Conservation (phyloP, 2,888 invertebrate species). For the Stenchaetothrips biformis region DNA sequence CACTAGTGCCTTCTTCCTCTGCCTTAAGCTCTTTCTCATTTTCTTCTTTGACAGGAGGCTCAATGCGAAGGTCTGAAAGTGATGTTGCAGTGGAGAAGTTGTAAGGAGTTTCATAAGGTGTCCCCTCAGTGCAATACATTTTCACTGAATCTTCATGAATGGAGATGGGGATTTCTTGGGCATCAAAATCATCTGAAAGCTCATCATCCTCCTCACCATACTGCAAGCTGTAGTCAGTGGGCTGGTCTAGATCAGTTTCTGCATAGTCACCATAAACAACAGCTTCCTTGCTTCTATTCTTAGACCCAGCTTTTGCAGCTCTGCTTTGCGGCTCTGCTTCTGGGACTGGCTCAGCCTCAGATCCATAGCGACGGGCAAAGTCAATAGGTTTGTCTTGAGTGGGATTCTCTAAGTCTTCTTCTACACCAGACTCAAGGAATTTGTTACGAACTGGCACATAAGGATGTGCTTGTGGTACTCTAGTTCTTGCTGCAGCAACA, state of each 20-base stretch:
- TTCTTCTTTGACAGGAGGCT: conserved; percentile 50
- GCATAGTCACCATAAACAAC: conserved; percentile 62
- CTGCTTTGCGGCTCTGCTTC: not conserved
- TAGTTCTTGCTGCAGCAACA: not conserved
- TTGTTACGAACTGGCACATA: not conserved
- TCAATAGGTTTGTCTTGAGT: not conserved
- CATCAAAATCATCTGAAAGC: not conserved
- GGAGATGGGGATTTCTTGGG: conserved; percentile 38
- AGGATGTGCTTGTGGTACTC: not conserved
- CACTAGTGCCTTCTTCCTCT: not conserved
- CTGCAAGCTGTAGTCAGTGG: conserved; percentile 84
- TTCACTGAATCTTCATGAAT: conserved; percentile 77
- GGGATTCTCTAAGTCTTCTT: conserved; percentile 16
- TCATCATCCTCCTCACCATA: conserved; percentile 70
- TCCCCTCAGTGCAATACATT: conserved; percentile 89
- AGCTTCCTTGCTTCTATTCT: not conserved
- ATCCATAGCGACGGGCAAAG: not conserved
- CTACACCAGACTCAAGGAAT: not conserved
- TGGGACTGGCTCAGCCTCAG: not conserved
- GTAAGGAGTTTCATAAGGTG: conserved; percentile 71
- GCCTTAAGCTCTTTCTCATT: conserved; percentile 37
- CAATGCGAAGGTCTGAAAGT: conserved; percentile 59
- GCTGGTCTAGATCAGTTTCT: conserved; percentile 86
- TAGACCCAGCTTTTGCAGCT: not conserved
- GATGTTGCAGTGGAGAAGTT: conserved; percentile 63